Conservation (phyloP, 1,140 invertebrate species). For the Teleopsis dalmanni region DNA sequence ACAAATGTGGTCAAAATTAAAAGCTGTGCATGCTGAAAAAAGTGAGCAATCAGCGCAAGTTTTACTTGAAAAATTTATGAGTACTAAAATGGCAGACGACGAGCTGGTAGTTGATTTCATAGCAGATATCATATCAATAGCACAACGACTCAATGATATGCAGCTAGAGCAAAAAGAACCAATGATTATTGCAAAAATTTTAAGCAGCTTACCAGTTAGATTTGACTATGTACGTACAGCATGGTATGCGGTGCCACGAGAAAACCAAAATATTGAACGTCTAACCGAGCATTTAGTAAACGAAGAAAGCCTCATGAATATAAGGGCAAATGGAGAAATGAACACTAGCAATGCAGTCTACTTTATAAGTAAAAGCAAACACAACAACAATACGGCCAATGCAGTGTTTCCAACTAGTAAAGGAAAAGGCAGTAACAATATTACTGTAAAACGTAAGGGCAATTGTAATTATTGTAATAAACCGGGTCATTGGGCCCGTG, state of each 20-base stretch:
- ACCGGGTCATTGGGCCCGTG: too few species aligned
- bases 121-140: neutral
- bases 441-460: too few species aligned
- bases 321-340: neutral
- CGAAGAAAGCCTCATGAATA: neutral
- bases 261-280: conserved; percentile 7
- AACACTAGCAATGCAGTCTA: too few species aligned
- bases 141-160: conserved; percentile 6
- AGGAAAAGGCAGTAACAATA: too few species aligned
- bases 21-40: too few species aligned
- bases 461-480: too few species aligned
- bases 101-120: neutral
- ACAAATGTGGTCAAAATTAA: too few species aligned
- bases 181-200: conserved; percentile 7
- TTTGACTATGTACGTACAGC: conserved; percentile 7
- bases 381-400: too few species aligned
- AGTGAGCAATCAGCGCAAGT: conserved; percentile 2
- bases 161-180: conserved; percentile 4
- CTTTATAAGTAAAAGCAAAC: too few species aligned
- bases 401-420: too few species aligned
- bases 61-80: conserved; percentile 7
- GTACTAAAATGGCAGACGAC: conserved; percentile 7
- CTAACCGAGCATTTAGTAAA: conserved; percentile 9
- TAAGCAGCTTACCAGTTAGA: neutral
- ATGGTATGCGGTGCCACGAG: conserved; percentile 6